phyloP scores from a whole-genome alignment of 2,113 vertebrate species.

The Percopsis transmontana region DNA sequence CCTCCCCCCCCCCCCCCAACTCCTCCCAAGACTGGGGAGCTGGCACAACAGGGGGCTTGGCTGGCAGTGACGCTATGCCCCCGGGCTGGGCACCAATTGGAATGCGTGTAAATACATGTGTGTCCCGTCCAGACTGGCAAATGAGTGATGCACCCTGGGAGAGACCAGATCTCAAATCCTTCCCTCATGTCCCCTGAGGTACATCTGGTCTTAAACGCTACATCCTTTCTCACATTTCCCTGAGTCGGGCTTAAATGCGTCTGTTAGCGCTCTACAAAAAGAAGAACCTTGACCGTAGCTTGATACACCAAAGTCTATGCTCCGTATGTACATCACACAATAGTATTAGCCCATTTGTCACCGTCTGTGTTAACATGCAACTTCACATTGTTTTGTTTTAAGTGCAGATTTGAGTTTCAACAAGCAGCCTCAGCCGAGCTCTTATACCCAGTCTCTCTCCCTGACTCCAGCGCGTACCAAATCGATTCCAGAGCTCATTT shows the following conservation, averaged over 20 bases:
- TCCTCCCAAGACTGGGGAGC: constrained; percentile 58
- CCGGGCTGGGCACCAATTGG: constrained; percentile 40
- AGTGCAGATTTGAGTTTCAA: constrained; percentile 50
- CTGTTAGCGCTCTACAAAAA: background rate
- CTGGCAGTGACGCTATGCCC: constrained; percentile 49
- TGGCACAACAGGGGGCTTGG: constrained; percentile 38
- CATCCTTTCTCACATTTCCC: background rate
- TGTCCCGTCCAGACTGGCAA: constrained; percentile 22
- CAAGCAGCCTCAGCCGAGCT: constrained; percentile 43
- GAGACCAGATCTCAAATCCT: constrained; percentile 21
- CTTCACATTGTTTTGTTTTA: constrained; percentile 21
- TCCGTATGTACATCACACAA: constrained; percentile 8
- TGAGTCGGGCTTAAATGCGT: background rate
- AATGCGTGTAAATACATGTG: constrained; percentile 59
- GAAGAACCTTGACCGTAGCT: background rate
- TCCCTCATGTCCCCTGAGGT: background rate
- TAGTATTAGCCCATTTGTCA: background rate
- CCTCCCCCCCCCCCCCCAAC: constrained; percentile 65
- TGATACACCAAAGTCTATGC: constrained; percentile 15
- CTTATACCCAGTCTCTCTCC: constrained; percentile 37
- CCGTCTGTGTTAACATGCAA: background rate
- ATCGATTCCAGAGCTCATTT: constrained; percentile 72
- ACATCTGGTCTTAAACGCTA: constrained; percentile 14
- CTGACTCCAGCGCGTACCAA: constrained; percentile 58
- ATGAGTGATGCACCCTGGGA: constrained; percentile 24